These are phyloP conservation scores for Myotis planiceps DNA, from an alignment of 2,797 vertebrate genomes.

Conservation along the genomic window DNA sequence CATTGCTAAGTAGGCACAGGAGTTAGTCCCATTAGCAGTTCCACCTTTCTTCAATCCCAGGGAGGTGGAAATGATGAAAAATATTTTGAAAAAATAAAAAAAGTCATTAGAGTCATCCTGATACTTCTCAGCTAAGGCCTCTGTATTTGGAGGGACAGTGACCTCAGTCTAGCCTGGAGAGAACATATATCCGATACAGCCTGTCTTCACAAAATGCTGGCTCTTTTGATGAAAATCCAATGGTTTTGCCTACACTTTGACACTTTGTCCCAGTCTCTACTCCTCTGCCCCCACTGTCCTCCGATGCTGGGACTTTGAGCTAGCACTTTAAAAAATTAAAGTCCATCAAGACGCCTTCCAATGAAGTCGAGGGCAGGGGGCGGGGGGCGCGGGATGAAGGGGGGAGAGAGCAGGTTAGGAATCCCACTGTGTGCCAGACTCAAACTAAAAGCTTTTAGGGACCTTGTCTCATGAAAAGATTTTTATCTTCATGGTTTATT, in stretches of 20 bases:
- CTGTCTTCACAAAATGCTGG: not conserved
- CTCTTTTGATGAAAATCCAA: not conserved
- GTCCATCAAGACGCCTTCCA: not conserved
- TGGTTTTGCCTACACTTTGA: not conserved
- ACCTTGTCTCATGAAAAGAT: not conserved
- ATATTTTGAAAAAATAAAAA: not conserved
- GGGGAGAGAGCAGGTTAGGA: not conserved
- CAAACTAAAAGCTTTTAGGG: constrained; percentile 30
- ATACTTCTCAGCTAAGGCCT: not conserved
- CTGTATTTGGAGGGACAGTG: not conserved
- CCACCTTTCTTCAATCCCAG: not conserved
- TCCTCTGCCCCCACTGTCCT: not conserved
- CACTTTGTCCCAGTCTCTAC: not conserved
- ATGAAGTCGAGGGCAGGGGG: not conserved
- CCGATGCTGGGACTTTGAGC: not conserved
- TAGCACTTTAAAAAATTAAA: not conserved
- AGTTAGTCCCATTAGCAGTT: not conserved
- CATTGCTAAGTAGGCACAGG: not conserved
- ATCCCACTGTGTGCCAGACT: not conserved
- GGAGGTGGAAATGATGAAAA: not conserved
- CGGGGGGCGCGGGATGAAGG: fast-evolving
- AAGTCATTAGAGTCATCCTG: not conserved
- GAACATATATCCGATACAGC: not conserved
- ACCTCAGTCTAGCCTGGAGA: not conserved
- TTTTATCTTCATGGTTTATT: constrained; percentile 43